phyloP scores from a whole-genome alignment of 2,113 vertebrate genomes.

The Uria aalge region DNA sequence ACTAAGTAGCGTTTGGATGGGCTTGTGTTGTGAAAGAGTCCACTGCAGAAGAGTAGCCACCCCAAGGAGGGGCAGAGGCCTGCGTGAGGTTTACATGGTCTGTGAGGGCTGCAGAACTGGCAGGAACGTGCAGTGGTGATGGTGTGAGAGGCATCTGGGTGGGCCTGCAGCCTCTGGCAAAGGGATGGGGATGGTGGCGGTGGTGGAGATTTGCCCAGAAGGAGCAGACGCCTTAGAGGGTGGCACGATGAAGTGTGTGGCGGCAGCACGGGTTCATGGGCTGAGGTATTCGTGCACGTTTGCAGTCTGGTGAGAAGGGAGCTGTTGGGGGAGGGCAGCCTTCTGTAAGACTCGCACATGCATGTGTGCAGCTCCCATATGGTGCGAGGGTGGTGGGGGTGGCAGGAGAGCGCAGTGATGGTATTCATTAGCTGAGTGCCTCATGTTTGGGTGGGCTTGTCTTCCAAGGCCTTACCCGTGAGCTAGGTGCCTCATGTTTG shows the following conservation, averaged over 20 bases:
- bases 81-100: not conserved
- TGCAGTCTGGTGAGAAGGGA: not conserved
- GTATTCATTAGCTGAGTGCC: not conserved
- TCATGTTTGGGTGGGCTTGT: not conserved
- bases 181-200: fast-evolving
- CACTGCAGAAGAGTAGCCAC: not conserved
- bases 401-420: not conserved
- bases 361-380: constrained; percentile 9
- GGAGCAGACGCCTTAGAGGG: not conserved
- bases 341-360: not conserved
- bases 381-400: constrained; percentile 39
- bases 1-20: not conserved
- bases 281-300: not conserved
- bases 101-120: not conserved
- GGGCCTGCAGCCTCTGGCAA: not conserved
- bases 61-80: not conserved
- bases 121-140: not conserved
- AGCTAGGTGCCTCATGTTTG: not conserved
- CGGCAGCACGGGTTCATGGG: fast-evolving
- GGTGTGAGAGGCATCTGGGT: not conserved
- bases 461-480: not conserved
- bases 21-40: not conserved
- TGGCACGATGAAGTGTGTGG: not conserved
- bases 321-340: not conserved
- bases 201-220: not conserved